These are phyloP conservation scores for Enteromius radiatus DNA, from an alignment of 2,797 vertebrate species.

Conservation along the genomic window DNA sequence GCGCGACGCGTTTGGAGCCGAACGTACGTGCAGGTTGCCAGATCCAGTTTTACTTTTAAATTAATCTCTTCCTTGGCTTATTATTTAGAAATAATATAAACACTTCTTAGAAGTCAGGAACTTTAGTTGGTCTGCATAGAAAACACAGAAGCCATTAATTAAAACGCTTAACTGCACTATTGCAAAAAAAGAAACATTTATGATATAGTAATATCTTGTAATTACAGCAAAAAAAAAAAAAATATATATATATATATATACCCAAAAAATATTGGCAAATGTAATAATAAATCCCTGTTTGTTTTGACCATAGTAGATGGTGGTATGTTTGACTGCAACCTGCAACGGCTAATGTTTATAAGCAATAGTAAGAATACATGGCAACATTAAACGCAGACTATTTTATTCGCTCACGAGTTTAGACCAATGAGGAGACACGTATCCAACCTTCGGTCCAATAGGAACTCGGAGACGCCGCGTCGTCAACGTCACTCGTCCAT, in stretches of 20 bases:
- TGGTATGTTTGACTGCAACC: neutral
- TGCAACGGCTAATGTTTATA: neutral
- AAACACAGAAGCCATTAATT: neutral
- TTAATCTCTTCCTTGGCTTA: too few species aligned
- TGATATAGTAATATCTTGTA: too few species aligned
- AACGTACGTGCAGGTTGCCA: neutral
- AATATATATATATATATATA: too few species aligned
- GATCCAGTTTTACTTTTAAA: neutral
- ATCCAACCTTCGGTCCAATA: neutral
- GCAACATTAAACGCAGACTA: neutral
- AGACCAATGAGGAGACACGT: constrained; percentile 20
- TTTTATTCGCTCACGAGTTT: neutral
- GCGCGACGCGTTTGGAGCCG: constrained; percentile 2
- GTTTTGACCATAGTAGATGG: neutral
- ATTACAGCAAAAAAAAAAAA: too few species aligned
- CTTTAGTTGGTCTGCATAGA: neutral
- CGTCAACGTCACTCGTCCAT: neutral
- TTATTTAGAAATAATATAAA: neutral
- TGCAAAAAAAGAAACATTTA: neutral
- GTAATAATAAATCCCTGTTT: neutral
- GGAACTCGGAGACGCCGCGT: neutral
- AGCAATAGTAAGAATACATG: neutral
- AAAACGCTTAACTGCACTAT: neutral
- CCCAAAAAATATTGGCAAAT: neutral
- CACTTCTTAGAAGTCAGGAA: neutral